Conservation (phyloP, 2,797 vertebrate species). For the Poeciliopsis presidionis region DNA sequence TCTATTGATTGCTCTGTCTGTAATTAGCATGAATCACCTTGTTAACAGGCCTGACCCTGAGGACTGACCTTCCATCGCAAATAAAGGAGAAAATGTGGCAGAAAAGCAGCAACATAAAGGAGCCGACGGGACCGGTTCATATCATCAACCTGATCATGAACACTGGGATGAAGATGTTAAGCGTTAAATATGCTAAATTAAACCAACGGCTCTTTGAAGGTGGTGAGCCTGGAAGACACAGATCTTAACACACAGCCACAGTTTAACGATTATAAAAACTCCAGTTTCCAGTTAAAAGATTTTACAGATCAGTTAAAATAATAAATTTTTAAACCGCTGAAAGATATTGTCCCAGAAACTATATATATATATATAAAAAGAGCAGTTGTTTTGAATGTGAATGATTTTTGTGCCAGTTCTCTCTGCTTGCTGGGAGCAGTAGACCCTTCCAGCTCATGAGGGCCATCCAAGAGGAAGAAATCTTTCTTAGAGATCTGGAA, state of each 20-base stretch:
- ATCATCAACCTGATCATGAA: not conserved
- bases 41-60: constrained; percentile 45
- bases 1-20: constrained; percentile 37
- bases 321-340: not conserved
- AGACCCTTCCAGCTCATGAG: constrained; percentile 7
- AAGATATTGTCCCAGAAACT: not conserved
- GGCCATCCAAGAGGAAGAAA: constrained; percentile 32
- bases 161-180: not conserved
- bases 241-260: not conserved
- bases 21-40: constrained; percentile 54
- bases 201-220: not conserved
- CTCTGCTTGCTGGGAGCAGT: constrained; percentile 1
- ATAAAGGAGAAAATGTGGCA: not conserved
- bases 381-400: constrained; percentile 3
- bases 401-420: constrained; percentile 29
- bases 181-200: not conserved
- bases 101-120: not conserved
- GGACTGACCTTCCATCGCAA: constrained; percentile 34
- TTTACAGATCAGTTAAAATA: not conserved
- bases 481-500: constrained; percentile 42
- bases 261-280: not conserved
- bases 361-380: not conserved
- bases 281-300: not conserved
- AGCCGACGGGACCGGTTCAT: not conserved
- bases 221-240: not conserved